phyloP scores from a whole-genome alignment of 2,113 vertebrate genomes.

The Sarotherodon lohbergeri region DNA sequence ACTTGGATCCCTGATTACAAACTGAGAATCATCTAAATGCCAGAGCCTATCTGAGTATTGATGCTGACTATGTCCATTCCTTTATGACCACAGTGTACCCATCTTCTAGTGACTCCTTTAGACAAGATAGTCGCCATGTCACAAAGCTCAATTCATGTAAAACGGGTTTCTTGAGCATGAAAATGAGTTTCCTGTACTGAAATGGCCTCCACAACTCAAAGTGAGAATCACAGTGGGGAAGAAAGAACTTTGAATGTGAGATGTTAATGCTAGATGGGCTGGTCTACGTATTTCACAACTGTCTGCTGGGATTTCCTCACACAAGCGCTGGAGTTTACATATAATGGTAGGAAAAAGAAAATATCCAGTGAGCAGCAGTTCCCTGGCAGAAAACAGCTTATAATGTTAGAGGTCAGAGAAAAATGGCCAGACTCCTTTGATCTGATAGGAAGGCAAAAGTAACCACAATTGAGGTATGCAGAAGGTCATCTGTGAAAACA shows the following conservation, averaged over 20 bases:
- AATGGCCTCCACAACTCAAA: not conserved
- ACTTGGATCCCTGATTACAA: not conserved
- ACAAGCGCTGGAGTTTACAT: not conserved
- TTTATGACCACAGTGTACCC: not conserved
- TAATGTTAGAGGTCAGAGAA: not conserved
- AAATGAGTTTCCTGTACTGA: not conserved
- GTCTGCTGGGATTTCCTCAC: not conserved
- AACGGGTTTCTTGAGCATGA: not conserved
- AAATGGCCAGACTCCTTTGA: not conserved
- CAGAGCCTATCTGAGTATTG: not conserved
- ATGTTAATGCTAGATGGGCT: accelerated
- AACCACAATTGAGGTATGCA: not conserved
- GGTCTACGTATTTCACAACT: not conserved
- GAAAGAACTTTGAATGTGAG: not conserved
- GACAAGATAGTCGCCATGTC: not conserved
- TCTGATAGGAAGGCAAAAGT: not conserved
- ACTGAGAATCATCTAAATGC: not conserved
- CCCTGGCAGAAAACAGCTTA: not conserved
- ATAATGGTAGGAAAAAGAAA: not conserved
- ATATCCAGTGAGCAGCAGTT: not conserved
- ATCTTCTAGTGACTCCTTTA: not conserved
- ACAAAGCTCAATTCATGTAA: not conserved
- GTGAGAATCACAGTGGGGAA: not conserved
- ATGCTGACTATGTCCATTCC: not conserved
- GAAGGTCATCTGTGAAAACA: not conserved